These are phyloP conservation scores for Trichogramma dendrolimi DNA, from an alignment of 2,888 invertebrate genomes.

Conservation along the genomic window DNA sequence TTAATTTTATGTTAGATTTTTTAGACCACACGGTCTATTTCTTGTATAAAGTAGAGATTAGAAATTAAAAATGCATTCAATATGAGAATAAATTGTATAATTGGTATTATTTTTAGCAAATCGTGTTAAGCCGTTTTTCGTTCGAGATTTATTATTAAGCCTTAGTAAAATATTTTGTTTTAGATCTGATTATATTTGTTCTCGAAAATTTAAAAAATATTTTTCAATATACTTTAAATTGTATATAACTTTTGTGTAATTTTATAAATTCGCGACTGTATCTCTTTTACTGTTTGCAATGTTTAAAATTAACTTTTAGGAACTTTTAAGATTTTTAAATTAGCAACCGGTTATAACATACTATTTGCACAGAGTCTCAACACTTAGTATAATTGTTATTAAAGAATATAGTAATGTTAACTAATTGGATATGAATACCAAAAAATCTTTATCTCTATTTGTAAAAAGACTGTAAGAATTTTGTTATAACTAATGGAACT, in stretches of 20 bases:
- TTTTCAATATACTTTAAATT: slow-evolving; percentile 12
- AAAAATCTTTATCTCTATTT: slow-evolving; percentile 25
- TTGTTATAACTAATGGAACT: slow-evolving; percentile 18
- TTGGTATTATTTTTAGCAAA: slow-evolving; percentile 22
- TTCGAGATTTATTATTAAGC: slow-evolving; percentile 17
- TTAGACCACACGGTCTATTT: neutral
- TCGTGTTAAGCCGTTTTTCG: slow-evolving; percentile 16
- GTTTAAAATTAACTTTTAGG: neutral
- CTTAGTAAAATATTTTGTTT: slow-evolving; percentile 16
- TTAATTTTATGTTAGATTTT: slow-evolving; percentile 11
- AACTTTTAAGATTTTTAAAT: slow-evolving; percentile 7
- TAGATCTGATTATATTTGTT: slow-evolving; percentile 1
- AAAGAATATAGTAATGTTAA: slow-evolving; percentile 26
- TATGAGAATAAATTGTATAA: slow-evolving; percentile 12
- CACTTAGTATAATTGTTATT: slow-evolving; percentile 24
- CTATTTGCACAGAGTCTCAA: slow-evolving; percentile 20
- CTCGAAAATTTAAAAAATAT: slow-evolving; percentile 2
- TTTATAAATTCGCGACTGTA: slow-evolving; percentile 1
- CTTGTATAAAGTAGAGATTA: slow-evolving; percentile 21
- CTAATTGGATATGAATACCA: slow-evolving; percentile 29
- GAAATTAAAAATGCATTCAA: neutral
- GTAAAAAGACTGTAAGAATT: slow-evolving; percentile 26
- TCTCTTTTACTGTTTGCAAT: slow-evolving; percentile 12
- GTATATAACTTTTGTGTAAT: slow-evolving; percentile 15
- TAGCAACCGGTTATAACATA: slow-evolving; percentile 5